Evolutionary conservation across 2,113 vertebrate species (phyloP), one percentile per base, ranked within the genome.

Genomic region (Coreoperca whiteheadi): DNA sequence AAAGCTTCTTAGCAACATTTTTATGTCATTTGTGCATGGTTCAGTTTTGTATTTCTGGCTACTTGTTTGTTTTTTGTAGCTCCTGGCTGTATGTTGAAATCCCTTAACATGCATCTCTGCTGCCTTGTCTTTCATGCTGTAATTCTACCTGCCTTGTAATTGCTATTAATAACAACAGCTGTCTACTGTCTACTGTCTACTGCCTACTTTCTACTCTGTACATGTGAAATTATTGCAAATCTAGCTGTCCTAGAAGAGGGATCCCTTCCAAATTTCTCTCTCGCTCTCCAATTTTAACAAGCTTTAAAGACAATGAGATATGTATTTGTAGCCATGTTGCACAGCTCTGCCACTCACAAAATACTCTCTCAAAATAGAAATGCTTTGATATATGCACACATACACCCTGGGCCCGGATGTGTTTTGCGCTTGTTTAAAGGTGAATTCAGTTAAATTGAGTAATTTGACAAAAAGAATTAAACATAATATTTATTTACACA

Each of bases 401-500:
- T 15, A 23, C 39, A 28, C 39, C 6, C 10, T 50, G 8, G 23
- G 18, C 8, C 20, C 63, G n/a, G 61, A 25, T 6, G 12, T n/a
- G 25, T 50, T 72, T 66, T 56, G 20, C 72, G 20, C 23, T 53
- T 41, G 59, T 72, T 37, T 65, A 23, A 43, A 43, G 7, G 30
- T 43, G 1, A 54, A 46, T 57, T 56, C 6, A 50, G n/a, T 39
- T 74, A 0, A 76, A 61, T 21, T 48, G 6, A 69, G 59, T 56
- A 46, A 68, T 50, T 37, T 41, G 15, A 63, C 34, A 77, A 69
- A 84, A 61, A 34, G 2, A 64, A 30, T 15, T 30, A 1, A 75
- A 20, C 28, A 59, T 63, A 37, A 34, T 20, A 67, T 81, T 50
- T 37, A 74, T 84, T 82, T 39, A 61, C 56, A 81, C 3, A 69